Percentiles rank a stretch among this genome's conserved stretches.
Evolutionary conservation across 2,113 vertebrate genomes (phyloP).

Genomic region (Recurvirostra avosetta): DNA sequence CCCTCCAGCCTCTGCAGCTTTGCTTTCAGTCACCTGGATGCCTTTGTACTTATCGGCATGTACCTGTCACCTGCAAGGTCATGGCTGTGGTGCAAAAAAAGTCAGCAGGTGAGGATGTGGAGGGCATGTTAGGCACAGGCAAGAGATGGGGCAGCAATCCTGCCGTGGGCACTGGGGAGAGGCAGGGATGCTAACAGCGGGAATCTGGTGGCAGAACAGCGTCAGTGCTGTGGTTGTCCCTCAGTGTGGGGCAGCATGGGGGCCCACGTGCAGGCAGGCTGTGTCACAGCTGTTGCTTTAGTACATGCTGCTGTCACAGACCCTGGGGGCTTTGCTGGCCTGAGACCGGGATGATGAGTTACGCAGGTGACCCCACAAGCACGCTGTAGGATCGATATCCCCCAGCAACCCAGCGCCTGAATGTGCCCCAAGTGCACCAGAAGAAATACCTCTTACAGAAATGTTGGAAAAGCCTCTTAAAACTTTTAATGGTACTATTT

Average conservation of each 20-base stretch:
- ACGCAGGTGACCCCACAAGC: neutral
- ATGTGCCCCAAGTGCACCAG: neutral
- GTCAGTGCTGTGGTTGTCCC: neutral
- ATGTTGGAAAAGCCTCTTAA: constrained; percentile 40
- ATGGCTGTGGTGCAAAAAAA: neutral
- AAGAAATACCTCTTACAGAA: constrained; percentile 29
- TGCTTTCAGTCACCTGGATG: neutral
- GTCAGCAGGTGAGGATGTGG: fast-evolving
- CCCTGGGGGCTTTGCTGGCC: neutral
- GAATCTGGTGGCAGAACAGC: neutral
- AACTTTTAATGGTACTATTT: constrained; percentile 53
- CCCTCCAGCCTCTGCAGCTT: neutral
- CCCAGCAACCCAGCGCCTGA: neutral
- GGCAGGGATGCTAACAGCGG: neutral
- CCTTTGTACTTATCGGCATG: neutral
- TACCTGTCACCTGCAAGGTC: neutral
- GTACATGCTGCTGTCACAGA: neutral
- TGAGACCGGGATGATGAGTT: neutral
- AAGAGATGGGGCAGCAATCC: fast-evolving
- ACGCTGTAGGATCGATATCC: neutral
- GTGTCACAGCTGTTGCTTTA: neutral
- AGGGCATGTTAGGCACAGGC: neutral
- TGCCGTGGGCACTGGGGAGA: neutral
- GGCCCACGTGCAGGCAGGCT: neutral
- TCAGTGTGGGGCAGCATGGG: fast-evolving